Base-by-base conservation (phyloP, 2,888 invertebrate species). In the Endomychus coccineus region DNA sequence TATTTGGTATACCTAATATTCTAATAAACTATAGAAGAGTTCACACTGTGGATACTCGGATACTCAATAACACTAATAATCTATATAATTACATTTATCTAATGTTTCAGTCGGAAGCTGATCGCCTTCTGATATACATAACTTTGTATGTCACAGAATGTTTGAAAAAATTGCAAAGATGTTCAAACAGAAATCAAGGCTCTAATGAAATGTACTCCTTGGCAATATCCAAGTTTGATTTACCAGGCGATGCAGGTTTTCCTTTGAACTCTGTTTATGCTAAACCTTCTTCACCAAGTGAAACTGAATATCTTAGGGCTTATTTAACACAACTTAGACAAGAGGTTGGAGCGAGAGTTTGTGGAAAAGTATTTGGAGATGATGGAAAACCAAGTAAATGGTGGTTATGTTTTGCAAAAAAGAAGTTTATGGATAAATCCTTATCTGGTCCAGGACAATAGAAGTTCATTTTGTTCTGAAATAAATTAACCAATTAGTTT, bases 361-460 rank as follows among this genome's bases (percentile, higher is more conserved):
- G 88, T 62, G 95, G 96, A 41, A 88, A 84, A 69, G 97, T 89
- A 2, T 96, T 91, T 66, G 81, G 80, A 27, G 87, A 87, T 46
- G 90, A 90, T 62, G 94, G 92, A 4, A 94, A 92, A 59, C 95
- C 97, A 5, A 92, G 89, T 62, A 98, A 98, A 70, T 98, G 98
- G 98, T 98, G 98, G 98, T 71, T 96, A 37, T 98, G 98, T 64
- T 98, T 99, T 71, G 87, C 95, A 16, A 95, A 95, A 63, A 94
- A 95, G 78, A 95, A 94, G 75, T 98, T 98, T 65, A 97, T 98
- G 96, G 98, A 98, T 65, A 97, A 97, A 64, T 92, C 92, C 16
- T 71, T 98, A 16, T 83, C 90, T 17, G 88, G 83, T 1, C 91
- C 90, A 2, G 92, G 92, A 24, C 84, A 85, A 62, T 83, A 68